Base-by-base conservation (phyloP, 2,113 vertebrate genomes). In the Eurystomus gularis region DNA sequence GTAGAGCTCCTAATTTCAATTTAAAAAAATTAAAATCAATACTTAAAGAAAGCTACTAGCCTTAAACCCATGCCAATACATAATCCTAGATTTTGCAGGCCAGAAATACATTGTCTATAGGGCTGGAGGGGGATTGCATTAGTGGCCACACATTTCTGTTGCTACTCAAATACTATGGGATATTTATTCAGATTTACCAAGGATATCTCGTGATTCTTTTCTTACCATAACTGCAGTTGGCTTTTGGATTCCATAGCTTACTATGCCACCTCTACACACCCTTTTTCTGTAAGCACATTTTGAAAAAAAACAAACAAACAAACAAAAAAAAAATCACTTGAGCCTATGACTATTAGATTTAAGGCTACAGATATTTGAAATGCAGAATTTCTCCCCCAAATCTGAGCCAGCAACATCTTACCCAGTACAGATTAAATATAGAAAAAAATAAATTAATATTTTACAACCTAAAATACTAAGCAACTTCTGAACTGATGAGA, bases 401-500 rank as follows among this genome's bases (percentile, higher is more conserved):
- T 68, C 11, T 60, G 5, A 86, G 40, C 17, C 13, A 69, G 62
- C 52, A 94, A 72, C 33, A 9, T 40, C 37, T 68, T 79, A 48
- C 5, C 37, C 55, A 66, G 46, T 62, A 61, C 48, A 93, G 84
- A 89, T 78, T 85, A 91, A 91, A 70, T 54, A 79, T 6, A 76
- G 55, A 89, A 93, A 91, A 93, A 94, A 92, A 64, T 3, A 77
- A 71, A 79, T 72, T 24, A 79, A 81, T 81, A 88, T 90, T 94
- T 94, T 93, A 91, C 44, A 85, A 82, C 65, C 55, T 75, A 79
- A 93, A 95, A 71, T 57, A 93, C 81, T 69, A 85, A 65, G 49
- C 61, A 89, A 44, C 83, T 82, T 88, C 77, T 94, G 77, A 96
- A 84, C 52, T n/a, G 77, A 79, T 76, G 24, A 92, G 86, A 89